Evolutionary conservation across 2,888 invertebrate species (phyloP).

Genomic region (Clanis bilineata): DNA sequence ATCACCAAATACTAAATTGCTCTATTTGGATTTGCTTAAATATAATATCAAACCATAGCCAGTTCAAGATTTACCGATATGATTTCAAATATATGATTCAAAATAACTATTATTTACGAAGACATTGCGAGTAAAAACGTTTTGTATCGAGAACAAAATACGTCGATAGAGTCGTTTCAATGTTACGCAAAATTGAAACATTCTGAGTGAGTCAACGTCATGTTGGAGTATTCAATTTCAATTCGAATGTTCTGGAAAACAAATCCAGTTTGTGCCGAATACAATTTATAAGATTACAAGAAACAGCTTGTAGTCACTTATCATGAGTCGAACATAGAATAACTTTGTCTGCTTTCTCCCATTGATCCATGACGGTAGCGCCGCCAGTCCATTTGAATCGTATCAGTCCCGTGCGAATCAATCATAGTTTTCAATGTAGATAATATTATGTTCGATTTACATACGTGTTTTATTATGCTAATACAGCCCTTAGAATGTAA

Average conservation of each 20-base stretch:
- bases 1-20: constrained; percentile 24
- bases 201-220: constrained; percentile 61
- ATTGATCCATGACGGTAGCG: constrained; percentile 23
- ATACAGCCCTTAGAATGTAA: background rate
- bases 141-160: background rate
- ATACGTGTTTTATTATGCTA: constrained; percentile 5
- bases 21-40: background rate
- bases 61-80: background rate
- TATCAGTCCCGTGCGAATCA: constrained; percentile 16
- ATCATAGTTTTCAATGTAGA: constrained; percentile 14
- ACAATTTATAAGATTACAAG: constrained; percentile 65
- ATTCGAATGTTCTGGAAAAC: constrained; percentile 56
- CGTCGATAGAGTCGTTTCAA: constrained; percentile 28
- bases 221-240: constrained; percentile 66
- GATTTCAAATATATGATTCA: background rate
- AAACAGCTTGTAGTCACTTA: constrained; percentile 57
- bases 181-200: constrained; percentile 59
- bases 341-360: constrained; percentile 27
- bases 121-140: background rate
- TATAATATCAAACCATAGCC: background rate
- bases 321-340: constrained; percentile 51
- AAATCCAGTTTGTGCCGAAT: constrained; percentile 58
- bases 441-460: background rate
- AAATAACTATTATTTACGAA: constrained; percentile 7
- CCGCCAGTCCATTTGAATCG: constrained; percentile 12